Percentiles rank a stretch among this genome's conserved stretches.
Evolutionary conservation across 2,113 vertebrate genomes (phyloP).

Genomic region (Percina caprodes): DNA sequence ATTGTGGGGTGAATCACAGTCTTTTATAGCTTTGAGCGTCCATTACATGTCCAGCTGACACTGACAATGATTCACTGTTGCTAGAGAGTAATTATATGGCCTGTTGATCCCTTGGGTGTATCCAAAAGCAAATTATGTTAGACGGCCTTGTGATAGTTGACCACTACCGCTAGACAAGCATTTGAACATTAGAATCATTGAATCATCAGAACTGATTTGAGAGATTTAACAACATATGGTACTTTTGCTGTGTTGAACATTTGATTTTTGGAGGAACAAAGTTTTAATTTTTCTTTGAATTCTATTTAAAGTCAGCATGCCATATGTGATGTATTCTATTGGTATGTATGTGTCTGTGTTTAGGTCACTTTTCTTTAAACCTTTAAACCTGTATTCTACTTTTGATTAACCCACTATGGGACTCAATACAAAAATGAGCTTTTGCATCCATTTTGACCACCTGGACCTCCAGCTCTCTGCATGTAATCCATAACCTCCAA

Average conservation of each 20-base stretch:
- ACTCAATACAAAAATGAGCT: not conserved
- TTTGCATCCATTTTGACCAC: not conserved
- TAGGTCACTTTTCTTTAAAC: not conserved
- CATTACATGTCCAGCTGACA: slow-evolving; percentile 67
- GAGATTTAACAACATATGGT: slow-evolving; percentile 1
- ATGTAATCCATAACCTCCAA: slow-evolving; percentile 2
- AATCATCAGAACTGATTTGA: not conserved
- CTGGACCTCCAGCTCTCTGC: slow-evolving; percentile 18
- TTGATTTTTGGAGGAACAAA: not conserved
- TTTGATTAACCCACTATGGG: not conserved
- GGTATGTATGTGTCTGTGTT: not conserved
- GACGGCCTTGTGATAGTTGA: slow-evolving; percentile 6
- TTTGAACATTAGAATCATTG: slow-evolving; percentile 3
- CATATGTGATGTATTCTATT: not conserved
- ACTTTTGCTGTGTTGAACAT: not conserved
- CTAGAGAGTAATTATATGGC: slow-evolving; percentile 68
- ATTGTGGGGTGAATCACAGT: slow-evolving; percentile 71
- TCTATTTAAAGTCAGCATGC: not conserved
- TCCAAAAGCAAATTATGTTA: slow-evolving; percentile 42
- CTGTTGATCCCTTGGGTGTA: slow-evolving; percentile 31
- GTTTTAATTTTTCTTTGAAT: not conserved
- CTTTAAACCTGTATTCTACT: not conserved
- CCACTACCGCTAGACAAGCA: slow-evolving; percentile 6
- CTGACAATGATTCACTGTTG: slow-evolving; percentile 70
- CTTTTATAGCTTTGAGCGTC: slow-evolving; percentile 68